Percentiles rank a stretch among this genome's conserved stretches.
These are phyloP conservation scores for Brachyopa scutellaris DNA, from an alignment of 2,888 invertebrate genomes.

Conservation along the genomic window DNA sequence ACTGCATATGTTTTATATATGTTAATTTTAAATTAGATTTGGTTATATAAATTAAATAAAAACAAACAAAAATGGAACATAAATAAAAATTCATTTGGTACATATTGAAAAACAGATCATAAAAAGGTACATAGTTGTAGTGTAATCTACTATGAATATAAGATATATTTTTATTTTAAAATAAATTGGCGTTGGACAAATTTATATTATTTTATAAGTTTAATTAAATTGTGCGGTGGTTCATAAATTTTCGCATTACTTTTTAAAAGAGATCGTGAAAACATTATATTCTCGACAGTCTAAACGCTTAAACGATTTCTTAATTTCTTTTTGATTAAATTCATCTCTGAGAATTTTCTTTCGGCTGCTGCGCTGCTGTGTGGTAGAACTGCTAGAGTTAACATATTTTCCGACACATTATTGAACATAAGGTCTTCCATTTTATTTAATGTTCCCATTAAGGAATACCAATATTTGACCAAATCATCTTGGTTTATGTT, in stretches of 20 bases:
- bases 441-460: slow-evolving; percentile 7
- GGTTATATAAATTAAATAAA: too few species aligned
- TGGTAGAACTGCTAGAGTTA: slow-evolving; percentile 14
- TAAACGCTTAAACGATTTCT: slow-evolving; percentile 13
- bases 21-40: too few species aligned
- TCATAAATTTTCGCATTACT: neutral
- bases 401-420: slow-evolving; percentile 12
- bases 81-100: too few species aligned
- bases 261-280: slow-evolving; percentile 8
- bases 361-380: slow-evolving; percentile 35
- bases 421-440: slow-evolving; percentile 9
- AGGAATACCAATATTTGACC: slow-evolving; percentile 11
- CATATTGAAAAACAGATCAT: too few species aligned
- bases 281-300: slow-evolving; percentile 12
- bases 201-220: neutral
- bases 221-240: neutral
- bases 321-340: slow-evolving; percentile 19
- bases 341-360: slow-evolving; percentile 23
- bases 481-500: slow-evolving; percentile 1
- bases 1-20: too few species aligned
- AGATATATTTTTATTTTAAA: neutral
- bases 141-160: too few species aligned
- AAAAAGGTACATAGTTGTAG: too few species aligned
- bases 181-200: neutral
- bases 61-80: too few species aligned